Percentiles rank a stretch among this genome's conserved stretches.
Evolutionary conservation across 2,888 invertebrate species (phyloP).

Genomic region (Zhuqinia jingwanae): DNA sequence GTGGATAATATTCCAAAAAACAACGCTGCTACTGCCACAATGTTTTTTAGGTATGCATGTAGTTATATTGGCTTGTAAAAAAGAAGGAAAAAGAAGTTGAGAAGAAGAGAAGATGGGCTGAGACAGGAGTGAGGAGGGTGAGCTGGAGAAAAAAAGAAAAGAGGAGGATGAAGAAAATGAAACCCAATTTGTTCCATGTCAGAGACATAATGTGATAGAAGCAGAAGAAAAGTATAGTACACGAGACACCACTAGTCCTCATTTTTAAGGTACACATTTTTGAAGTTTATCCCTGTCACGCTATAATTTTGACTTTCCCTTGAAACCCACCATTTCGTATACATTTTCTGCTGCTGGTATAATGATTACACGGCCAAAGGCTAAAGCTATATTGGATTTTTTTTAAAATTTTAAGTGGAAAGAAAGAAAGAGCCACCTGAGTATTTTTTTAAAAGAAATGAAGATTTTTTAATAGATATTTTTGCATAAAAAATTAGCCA

Average conservation of each 20-base stretch:
- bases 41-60: too few relatives aligned
- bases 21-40: conserved; percentile 3
- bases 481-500: too few relatives aligned
- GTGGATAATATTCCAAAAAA: conserved; percentile 43
- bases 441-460: too few relatives aligned
- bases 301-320: neutral
- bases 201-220: conserved; percentile 58
- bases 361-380: too few relatives aligned
- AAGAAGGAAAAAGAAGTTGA: conserved; percentile 58
- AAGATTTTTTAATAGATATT: too few relatives aligned
- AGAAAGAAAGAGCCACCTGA: neutral
- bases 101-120: neutral
- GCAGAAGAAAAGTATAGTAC: neutral
- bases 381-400: neutral
- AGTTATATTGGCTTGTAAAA: neutral
- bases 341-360: too few relatives aligned
- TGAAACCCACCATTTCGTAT: too few relatives aligned
- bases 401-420: neutral
- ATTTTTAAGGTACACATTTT: neutral
- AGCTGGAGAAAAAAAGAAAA: conserved; percentile 33
- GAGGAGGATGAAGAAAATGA: conserved; percentile 56
- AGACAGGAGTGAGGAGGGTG: conserved; percentile 30
- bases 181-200: conserved; percentile 63
- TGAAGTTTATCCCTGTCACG: neutral
- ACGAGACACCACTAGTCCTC: conserved; percentile 16